These are phyloP conservation scores for Cygnus buccinator DNA, from an alignment of 2,113 vertebrate species.

Conservation along the genomic window DNA sequence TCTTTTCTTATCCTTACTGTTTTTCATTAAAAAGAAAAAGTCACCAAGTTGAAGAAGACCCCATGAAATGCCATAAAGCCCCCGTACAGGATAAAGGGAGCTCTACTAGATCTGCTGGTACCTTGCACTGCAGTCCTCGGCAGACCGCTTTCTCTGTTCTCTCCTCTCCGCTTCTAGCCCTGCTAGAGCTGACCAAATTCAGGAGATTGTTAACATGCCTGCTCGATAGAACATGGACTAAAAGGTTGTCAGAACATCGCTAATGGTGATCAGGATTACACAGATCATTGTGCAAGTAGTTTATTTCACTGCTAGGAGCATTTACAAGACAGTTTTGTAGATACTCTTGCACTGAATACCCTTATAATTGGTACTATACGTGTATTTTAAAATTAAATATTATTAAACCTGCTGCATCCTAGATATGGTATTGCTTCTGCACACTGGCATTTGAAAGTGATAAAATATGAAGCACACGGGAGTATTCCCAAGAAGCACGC, in stretches of 20 bases:
- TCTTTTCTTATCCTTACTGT: background rate
- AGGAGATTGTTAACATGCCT: background rate
- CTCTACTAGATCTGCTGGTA: background rate
- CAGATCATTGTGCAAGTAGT: background rate
- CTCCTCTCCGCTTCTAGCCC: background rate
- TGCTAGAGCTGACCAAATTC: background rate
- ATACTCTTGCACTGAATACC: background rate
- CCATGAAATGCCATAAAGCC: background rate
- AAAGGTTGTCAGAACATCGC: background rate
- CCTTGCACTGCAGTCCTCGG: background rate
- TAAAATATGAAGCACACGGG: background rate
- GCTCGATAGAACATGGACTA: rapidly evolving
- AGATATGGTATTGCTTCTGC: background rate
- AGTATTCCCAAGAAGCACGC: background rate
- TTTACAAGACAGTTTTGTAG: background rate
- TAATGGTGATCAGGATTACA: background rate
- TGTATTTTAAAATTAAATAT: background rate
- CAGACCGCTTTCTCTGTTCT: background rate
- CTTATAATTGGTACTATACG: background rate
- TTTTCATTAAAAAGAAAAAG: background rate
- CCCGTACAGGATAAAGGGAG: background rate
- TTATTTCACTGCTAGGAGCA: background rate
- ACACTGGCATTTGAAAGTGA: background rate
- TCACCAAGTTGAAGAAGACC: background rate
- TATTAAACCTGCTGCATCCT: background rate